These are phyloP conservation scores for Procapra przewalskii DNA, from an alignment of 2,113 vertebrate species.

Conservation along the genomic window DNA sequence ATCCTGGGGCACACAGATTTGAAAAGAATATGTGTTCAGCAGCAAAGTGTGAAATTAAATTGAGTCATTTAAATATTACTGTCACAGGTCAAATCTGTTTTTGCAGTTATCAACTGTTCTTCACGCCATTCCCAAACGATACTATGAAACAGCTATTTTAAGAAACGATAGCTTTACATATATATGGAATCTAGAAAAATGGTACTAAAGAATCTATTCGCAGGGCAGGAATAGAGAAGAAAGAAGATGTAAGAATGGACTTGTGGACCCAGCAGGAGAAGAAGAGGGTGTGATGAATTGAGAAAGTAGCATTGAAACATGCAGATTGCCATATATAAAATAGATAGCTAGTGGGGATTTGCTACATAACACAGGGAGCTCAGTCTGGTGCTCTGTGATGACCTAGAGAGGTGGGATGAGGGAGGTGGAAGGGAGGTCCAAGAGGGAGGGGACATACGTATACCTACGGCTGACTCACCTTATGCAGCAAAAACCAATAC, in stretches of 20 bases:
- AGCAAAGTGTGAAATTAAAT: conserved; percentile 3
- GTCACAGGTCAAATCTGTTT: neutral
- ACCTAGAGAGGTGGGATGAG: neutral
- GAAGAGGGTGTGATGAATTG: neutral
- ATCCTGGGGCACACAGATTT: neutral
- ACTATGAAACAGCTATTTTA: neutral
- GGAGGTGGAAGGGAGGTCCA: neutral
- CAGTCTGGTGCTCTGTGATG: neutral
- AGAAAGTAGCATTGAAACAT: neutral
- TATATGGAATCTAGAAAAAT: neutral
- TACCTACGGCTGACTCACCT: neutral
- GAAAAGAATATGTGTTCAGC: neutral
- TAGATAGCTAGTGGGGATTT: neutral
- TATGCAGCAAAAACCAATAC: neutral
- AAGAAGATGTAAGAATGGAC: neutral
- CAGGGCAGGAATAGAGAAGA: neutral
- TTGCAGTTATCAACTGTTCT: neutral
- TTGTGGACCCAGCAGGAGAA: neutral
- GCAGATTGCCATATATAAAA: neutral
- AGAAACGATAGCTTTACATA: neutral
- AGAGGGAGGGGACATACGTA: neutral
- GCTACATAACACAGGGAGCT: neutral
- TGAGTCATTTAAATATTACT: neutral
- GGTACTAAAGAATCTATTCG: neutral
- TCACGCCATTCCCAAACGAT: neutral